Evolutionary conservation across 2,113 vertebrate species (phyloP).

Genomic region (Colaptes auratus): DNA sequence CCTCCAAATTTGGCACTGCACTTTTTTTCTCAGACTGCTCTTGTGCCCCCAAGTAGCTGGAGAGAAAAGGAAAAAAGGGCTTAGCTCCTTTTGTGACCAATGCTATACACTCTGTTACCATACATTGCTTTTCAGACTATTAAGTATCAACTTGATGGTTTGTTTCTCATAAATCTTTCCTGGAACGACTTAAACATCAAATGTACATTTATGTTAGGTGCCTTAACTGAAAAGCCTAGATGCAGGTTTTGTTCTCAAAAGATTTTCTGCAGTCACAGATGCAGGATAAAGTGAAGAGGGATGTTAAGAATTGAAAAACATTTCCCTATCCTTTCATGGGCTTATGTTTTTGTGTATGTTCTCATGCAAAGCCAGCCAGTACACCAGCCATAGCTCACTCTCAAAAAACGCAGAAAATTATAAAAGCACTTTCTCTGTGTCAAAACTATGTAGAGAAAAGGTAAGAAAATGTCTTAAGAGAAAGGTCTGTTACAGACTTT

Average conservation of each 20-base stretch:
- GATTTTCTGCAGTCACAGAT: background rate
- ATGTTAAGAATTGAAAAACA: background rate
- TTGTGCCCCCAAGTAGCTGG: background rate
- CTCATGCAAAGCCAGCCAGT: background rate
- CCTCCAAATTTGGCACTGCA: constrained; percentile 7
- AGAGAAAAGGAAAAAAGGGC: background rate
- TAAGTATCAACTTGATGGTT: background rate
- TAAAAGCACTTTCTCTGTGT: background rate
- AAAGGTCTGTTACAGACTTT: background rate
- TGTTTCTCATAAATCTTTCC: background rate
- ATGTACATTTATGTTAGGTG: background rate
- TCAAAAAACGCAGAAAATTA: fast-evolving
- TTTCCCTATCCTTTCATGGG: background rate
- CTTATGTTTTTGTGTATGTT: background rate
- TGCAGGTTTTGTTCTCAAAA: background rate
- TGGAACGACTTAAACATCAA: background rate
- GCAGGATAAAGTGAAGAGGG: background rate
- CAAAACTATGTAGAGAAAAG: background rate
- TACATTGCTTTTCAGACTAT: background rate
- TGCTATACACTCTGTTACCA: background rate
- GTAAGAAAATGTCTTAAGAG: background rate
- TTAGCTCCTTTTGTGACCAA: background rate
- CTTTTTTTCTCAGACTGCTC: background rate
- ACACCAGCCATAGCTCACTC: background rate
- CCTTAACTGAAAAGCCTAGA: background rate